Base-by-base conservation (phyloP, 2,888 invertebrate genomes). In the Craniophora ligustri region DNA sequence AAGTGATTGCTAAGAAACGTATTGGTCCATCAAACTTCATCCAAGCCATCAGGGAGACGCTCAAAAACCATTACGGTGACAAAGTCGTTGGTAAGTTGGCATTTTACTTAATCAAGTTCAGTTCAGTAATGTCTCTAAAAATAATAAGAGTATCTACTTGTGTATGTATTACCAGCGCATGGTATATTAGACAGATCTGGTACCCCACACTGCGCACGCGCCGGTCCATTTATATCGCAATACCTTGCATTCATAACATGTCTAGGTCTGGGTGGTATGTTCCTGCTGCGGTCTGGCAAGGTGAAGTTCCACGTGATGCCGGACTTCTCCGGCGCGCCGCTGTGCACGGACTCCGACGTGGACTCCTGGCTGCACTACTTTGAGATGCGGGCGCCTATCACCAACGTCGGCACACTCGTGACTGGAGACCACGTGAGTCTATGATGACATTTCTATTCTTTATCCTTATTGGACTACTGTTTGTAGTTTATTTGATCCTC, bases 301-400 rank as follows among this genome's bases (percentile, higher is more conserved):
- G 98, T 96, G 1, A 97, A 97, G 84, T 96, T 98, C 84, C 99
- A 99, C 91, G 96, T 99, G 65, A 99, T 99, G 99, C 97, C 98
- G 28, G 98, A 98, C 84, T 99, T 99, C 91, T 97, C 98, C 0
- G 82, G 91, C 54, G 93, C 92, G 1, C 97, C 98, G 14, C 88
- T 99, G 46, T 93, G 94, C 46, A 94, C 94, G 8, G 96, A 97
- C 73, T 94, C 94, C 5, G 96, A 96, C 75, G 94, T 99, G 13
- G 96, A 98, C 82, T 83, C 94, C 36, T 99, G 99, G 99, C 93
- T 99, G 60, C 96, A 96, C 82, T 99, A 97, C 89, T 99, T 96
- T 89, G 95, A 98, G 67, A 97, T 99, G 97, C 94, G 95, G 41
- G 97, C 98, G 26, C 98, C 98, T 41, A 93, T 99, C 61, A 95